phyloP scores from a whole-genome alignment of 2,888 invertebrate species.

The Eremobia ochroleuca region DNA sequence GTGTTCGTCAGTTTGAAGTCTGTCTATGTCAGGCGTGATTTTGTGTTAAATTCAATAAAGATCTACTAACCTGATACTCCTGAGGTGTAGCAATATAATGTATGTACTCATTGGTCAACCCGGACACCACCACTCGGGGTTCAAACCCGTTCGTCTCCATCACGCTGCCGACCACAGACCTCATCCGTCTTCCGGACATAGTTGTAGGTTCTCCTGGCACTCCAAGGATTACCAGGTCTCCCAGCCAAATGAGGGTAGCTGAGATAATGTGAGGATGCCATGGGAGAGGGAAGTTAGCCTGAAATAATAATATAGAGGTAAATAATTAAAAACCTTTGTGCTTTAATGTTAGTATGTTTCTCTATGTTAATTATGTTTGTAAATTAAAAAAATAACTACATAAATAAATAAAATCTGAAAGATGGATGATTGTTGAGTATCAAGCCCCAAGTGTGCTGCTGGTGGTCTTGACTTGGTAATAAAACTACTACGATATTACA shows the following conservation, averaged over 20 bases:
- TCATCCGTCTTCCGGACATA: conserved; percentile 95
- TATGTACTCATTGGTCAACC: conserved; percentile 95
- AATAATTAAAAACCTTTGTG: no score
- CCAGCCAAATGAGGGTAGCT: conserved; percentile 93
- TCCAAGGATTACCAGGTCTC: conserved; percentile 93
- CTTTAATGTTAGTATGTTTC: no score
- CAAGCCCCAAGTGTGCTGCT: no score
- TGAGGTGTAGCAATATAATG: conserved; percentile 96
- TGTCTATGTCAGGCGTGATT: no score
- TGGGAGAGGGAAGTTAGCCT: conserved; percentile 92
- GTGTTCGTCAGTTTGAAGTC: no score
- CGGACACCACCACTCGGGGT: conserved; percentile 93
- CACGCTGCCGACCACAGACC: conserved; percentile 82
- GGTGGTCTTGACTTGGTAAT: no score
- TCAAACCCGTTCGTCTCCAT: conserved; percentile 81
- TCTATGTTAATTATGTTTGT: no score
- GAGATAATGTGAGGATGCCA: conserved; percentile 96
- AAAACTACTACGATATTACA: no score
- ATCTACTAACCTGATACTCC: conserved; percentile 92
- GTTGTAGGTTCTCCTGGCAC: conserved; percentile 97
- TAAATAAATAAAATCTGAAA: no score
- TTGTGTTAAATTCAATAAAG: not conserved
- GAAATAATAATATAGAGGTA: not conserved
- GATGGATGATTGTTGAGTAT: no score
- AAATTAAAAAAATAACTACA: no score